Base-by-base conservation (phyloP, 2,797 vertebrate genomes). In the Urocyon cinereoargenteus region DNA sequence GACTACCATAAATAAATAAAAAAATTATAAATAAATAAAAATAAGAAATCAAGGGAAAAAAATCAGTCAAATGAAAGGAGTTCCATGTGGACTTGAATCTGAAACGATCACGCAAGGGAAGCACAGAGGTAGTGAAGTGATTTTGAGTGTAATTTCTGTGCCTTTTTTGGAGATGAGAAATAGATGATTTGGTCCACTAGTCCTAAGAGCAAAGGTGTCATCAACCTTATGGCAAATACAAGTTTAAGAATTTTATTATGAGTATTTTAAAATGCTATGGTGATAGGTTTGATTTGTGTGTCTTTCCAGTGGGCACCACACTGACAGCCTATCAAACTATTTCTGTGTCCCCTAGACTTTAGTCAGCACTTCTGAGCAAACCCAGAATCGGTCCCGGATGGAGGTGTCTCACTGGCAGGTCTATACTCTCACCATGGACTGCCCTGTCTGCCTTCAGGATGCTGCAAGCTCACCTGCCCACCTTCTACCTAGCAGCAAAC, bases 141-240 rank as follows among this genome's bases (percentile, higher is more conserved):
- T 72, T 73, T 36, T n/a, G 73, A 82, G 4, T 21, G 18, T 26
- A 11, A 19, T 26, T 68, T 83, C 45, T 61, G 62, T 72, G 70
- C 81, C 73, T 95, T 90, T 55, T 96, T 87, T 40, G 49, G 93
- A 94, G 55, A 93, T 73, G 70, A 91, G 94, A 92, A 77, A 79
- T 1, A 72, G n/a, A 40, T 26, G 93, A 51, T 64, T 59, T 45
- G 84, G 64, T 70, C 85, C 51, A 81, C 61, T 40, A 57, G 51
- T 2, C 59, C 66, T 78, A 53, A 86, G 19, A 45, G 16, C 34
- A 90, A 51, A 94, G 75, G 22, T 21, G 22, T 40, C 7, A 0
- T 72, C n/a, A 61, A 77, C 59, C 57, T 61, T 31, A 57, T 0
- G 14, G 61, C 40, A 85, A 55, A 88, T 1, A 55, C 22, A 62